These are phyloP conservation scores for Vireo altiloquus DNA, from an alignment of 2,113 vertebrate genomes.

Conservation along the genomic window DNA sequence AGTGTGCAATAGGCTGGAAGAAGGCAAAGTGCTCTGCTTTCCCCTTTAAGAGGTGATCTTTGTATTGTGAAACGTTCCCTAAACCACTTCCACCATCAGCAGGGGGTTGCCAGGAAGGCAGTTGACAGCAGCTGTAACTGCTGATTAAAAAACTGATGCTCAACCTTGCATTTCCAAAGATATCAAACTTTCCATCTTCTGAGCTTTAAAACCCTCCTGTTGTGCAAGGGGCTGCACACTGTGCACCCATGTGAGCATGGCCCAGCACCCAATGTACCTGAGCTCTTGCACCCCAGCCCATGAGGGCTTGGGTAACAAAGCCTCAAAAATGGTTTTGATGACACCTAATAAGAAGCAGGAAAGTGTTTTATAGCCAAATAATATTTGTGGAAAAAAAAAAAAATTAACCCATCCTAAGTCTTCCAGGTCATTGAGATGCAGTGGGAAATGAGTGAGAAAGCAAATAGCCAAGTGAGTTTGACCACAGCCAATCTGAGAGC, in stretches of 20 bases:
- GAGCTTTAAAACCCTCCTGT: background rate
- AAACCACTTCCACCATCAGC: slow-evolving; percentile 62
- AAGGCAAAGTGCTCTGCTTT: background rate
- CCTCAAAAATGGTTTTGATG: background rate
- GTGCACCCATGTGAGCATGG: background rate
- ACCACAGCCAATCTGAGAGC: background rate
- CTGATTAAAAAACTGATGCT: slow-evolving; percentile 71
- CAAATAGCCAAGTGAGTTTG: background rate
- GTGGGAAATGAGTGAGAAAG: background rate
- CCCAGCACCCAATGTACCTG: background rate
- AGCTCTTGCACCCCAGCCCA: background rate
- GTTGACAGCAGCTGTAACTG: slow-evolving; percentile 70
- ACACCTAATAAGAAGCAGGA: background rate
- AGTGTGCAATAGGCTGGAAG: background rate
- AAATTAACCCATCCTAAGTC: background rate
- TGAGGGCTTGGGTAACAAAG: background rate
- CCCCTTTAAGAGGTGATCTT: slow-evolving; percentile 52
- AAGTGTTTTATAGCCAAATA: background rate
- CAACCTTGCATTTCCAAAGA: slow-evolving; percentile 22
- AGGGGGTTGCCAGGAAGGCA: slow-evolving; percentile 69
- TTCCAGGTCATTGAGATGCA: background rate
- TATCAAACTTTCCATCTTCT: background rate
- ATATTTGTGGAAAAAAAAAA: background rate
- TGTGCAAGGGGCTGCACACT: background rate
- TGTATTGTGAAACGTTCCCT: slow-evolving; percentile 59